A percentile compares a stretch with the other conserved stretches of the same genome.
Conservation (phyloP, 2,888 invertebrate genomes). For the Chloromyia formosa region DNA sequence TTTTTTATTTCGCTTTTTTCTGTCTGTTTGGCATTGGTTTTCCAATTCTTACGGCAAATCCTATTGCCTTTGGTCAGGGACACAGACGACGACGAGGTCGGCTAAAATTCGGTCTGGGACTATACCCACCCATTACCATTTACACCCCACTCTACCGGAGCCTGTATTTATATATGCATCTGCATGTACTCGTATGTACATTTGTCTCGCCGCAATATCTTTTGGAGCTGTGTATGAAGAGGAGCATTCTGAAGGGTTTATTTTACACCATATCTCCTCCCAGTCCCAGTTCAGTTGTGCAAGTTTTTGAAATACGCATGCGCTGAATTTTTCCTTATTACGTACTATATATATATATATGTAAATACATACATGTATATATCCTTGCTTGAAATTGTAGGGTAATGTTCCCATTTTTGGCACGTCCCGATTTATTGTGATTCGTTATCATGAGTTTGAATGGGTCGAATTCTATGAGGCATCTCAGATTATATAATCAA, state of each 20-base stretch:
- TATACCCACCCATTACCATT: not conserved
- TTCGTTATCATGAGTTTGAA: too few relatives aligned
- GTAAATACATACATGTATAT: not conserved
- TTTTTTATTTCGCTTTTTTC: not conserved
- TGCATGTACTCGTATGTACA: too few relatives aligned
- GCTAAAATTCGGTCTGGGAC: not conserved
- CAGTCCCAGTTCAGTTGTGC: not conserved
- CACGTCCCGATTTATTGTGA: not conserved
- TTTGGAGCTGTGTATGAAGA: too few relatives aligned
- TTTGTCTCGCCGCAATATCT: too few relatives aligned
- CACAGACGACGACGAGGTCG: conserved; percentile 1
- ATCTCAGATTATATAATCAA: too few relatives aligned
- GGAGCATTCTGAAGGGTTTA: too few relatives aligned
- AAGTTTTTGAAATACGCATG: not conserved
- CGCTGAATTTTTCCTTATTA: not conserved
- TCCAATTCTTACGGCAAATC: conserved; percentile 11
- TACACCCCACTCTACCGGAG: not conserved
- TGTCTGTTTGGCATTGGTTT: not conserved
- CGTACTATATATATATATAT: not conserved
- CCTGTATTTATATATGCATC: too few relatives aligned
- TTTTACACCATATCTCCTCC: too few relatives aligned
- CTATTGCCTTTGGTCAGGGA: conserved; percentile 42
- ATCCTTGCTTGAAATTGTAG: not conserved
- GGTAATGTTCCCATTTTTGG: not conserved
- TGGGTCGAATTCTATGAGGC: too few relatives aligned